Conservation (phyloP, 2,888 invertebrate species). For the Aspidapion aeneum region DNA sequence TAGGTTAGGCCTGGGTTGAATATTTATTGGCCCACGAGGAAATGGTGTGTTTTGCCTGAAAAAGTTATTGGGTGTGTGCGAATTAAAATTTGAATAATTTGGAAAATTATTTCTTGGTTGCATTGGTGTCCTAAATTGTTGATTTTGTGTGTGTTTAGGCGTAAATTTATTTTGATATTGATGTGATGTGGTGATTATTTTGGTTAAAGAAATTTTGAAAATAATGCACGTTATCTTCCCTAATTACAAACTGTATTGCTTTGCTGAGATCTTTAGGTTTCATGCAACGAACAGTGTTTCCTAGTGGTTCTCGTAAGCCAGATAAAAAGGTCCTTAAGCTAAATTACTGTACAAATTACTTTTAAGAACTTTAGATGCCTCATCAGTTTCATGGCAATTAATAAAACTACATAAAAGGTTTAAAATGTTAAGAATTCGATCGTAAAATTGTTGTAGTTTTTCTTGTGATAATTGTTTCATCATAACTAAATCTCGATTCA, state of each 20-base stretch:
- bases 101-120: too few relatives aligned
- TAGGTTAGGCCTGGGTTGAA: not conserved
- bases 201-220: conserved; percentile 6
- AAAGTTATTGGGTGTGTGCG: too few relatives aligned
- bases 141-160: too few relatives aligned
- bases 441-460: conserved; percentile 24
- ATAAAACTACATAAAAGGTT: conserved; percentile 19
- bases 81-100: too few relatives aligned
- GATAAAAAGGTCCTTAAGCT: too few relatives aligned
- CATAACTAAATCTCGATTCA: conserved; percentile 24
- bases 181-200: not conserved
- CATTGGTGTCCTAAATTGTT: too few relatives aligned
- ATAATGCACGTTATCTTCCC: conserved; percentile 16
- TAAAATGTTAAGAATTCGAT: conserved; percentile 17
- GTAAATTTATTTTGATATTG: too few relatives aligned
- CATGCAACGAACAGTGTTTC: too few relatives aligned
- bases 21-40: not conserved
- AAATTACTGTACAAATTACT: conserved; percentile 14
- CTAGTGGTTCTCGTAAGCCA: too few relatives aligned
- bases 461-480: conserved; percentile 20
- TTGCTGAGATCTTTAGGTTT: conserved; percentile 12
- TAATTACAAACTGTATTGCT: conserved; percentile 13
- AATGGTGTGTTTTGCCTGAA: not conserved
- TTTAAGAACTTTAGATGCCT: conserved; percentile 12
- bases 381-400: conserved; percentile 12